These are phyloP conservation scores for Callyntrura sp. DNA, from an alignment of 2,888 invertebrate species.

Conservation along the genomic window DNA sequence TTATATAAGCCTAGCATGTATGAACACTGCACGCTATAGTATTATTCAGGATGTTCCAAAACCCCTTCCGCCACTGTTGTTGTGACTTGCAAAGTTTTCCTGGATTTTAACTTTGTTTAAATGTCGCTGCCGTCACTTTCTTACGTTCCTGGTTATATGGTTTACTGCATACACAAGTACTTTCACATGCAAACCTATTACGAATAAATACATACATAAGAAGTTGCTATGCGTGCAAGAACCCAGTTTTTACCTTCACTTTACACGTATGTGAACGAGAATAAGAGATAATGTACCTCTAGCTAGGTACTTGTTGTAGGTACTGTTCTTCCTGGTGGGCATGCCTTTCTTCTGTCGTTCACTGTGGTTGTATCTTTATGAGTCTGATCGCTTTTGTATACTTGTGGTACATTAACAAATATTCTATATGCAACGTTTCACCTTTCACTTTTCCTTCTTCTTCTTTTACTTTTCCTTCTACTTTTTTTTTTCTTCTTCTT, in stretches of 20 bases:
- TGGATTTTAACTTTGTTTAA: too few relatives aligned
- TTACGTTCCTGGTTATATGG: too few relatives aligned
- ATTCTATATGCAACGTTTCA: slow-evolving; percentile 52
- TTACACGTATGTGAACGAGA: too few relatives aligned
- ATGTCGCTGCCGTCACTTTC: too few relatives aligned
- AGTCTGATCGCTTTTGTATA: slow-evolving; percentile 27
- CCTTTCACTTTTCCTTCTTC: slow-evolving; percentile 23
- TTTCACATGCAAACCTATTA: too few relatives aligned
- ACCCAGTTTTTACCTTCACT: too few relatives aligned
- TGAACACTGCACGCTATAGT: not conserved
- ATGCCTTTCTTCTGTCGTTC: not conserved
- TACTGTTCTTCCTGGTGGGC: not conserved
- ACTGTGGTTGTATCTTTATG: not conserved
- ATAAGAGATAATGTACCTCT: too few relatives aligned
- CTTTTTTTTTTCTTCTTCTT: not conserved
- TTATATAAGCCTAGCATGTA: too few relatives aligned
- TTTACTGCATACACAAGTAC: too few relatives aligned
- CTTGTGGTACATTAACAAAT: slow-evolving; percentile 56
- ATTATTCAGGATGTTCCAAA: not conserved
- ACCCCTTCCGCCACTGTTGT: not conserved
- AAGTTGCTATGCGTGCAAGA: too few relatives aligned
- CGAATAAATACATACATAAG: too few relatives aligned
- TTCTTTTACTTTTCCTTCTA: not conserved
- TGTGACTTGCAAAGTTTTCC: too few relatives aligned
- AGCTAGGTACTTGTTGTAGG: not conserved